Base-by-base conservation (phyloP, 2,888 invertebrate genomes). In the Idaea aversata region DNA sequence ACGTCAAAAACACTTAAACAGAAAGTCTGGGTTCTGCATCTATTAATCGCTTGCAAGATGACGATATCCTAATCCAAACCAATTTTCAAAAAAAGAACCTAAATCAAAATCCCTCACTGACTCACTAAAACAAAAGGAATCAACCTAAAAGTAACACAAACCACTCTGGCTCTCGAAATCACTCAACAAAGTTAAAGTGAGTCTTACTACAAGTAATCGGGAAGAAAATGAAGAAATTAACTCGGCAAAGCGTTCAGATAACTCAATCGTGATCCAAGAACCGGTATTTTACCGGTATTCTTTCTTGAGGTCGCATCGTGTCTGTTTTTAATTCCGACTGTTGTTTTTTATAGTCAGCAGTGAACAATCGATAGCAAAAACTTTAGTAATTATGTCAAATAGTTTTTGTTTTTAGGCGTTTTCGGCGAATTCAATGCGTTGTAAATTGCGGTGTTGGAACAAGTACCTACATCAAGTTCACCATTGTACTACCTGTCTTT, bases 201-300 rank as follows among this genome's bases (percentile, higher is more conserved):
- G 47, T 13, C 47, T 47, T 47, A 47, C 47, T 47, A 47, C 47
- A 47, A 47, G 47, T 47, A 47, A 47, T 47, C 64, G 65, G 72
- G 66, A 85, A 86, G 85, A 87, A 87, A 88, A 88, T 89, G 86
- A 88, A 88, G 88, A 88, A 88, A 90, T 90, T 89, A 88, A 88
- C 85, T 85, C 82, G 85, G 85, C 87, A 88, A 86, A 85, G 84
- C 81, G 82, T 81, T 77, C 75, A 84, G 87, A 88, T 88, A 85
- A 84, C 87, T 88, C 88, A 88, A 88, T 88, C 88, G 85, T 75
- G 79, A 75, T 74, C 79, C 64, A 65, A 63, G 76, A 73, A 86
- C 59, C 59, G 59, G 59, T 59, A 59, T 59, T 59, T 25, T 58
- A 87, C 87, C 84, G 84, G 87, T 87, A 75, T 81, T 83, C 80